Evolutionary conservation across 2,888 invertebrate genomes (phyloP).

Genomic region (Apantesis nais): DNA sequence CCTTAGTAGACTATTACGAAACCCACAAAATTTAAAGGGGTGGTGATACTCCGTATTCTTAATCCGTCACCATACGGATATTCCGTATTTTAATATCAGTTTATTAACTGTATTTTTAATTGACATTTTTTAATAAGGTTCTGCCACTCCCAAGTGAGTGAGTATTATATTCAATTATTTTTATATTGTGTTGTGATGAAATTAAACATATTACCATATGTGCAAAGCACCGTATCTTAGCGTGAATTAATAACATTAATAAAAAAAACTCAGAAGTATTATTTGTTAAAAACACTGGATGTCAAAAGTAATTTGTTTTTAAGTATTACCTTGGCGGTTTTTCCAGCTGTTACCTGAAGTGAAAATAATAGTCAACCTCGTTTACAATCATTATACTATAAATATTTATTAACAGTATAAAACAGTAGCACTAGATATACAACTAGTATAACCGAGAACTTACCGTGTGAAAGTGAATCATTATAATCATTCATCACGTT

Average conservation of each 20-base stretch:
- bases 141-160: neutral
- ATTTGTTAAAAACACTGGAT: neutral
- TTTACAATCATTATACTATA: neutral
- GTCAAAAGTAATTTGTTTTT: neutral
- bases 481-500: too few relatives aligned
- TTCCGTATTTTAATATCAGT: neutral
- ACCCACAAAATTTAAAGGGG: too few relatives aligned
- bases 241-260: neutral
- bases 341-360: slow-evolving; percentile 17
- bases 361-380: slow-evolving; percentile 6
- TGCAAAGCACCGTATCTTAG: neutral
- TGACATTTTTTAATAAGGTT: neutral
- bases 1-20: too few relatives aligned
- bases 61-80: too few relatives aligned
- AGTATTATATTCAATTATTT: neutral
- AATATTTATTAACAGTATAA: too few relatives aligned
- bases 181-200: neutral
- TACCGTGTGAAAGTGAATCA: too few relatives aligned
- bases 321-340: slow-evolving; percentile 7
- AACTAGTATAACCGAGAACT: too few relatives aligned
- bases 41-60: too few relatives aligned
- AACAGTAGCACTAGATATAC: too few relatives aligned
- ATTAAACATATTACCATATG: neutral
- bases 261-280: neutral
- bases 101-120: neutral